Base-by-base conservation (phyloP, 2,888 invertebrate genomes). In the Epiblema foenella region DNA sequence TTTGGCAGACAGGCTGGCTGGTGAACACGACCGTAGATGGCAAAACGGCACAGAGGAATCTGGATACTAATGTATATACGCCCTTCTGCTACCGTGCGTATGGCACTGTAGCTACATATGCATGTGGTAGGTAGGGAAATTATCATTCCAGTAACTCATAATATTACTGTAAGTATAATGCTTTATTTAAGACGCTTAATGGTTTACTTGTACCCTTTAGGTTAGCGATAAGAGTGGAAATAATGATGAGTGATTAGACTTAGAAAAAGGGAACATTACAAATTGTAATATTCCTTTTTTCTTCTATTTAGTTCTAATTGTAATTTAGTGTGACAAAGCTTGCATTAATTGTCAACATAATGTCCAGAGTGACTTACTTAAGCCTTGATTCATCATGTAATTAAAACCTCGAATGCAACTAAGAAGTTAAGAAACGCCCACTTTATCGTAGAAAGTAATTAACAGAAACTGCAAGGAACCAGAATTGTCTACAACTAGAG, bases 1-100 rank as follows among this genome's bases (percentile, higher is more conserved):
- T 42, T 58, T 51, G 68, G 59, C 68, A 75, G 74, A 73, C 74
- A 56, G 56, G 69, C 69, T 73, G 74, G 74, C 74, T 69, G 60
- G 75, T 37, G 33, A 49, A 69, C 65, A 49, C 62, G 20, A 29
- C 10, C 15, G 9, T 24, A 33, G 33, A 37, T 52, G 20, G 15
- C 11, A 4, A 63, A 63, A 63, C 37, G 49, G 4, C 63, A 29
- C 29, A n/a, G 12, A 33, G 0, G 37, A 15, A 52, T 18, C 15
- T 52, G n/a, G 33, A 15, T 20, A 15, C n/a, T 37, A 15, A n/a
- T 52, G 52, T 18, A 37, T 37, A 18, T 63, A 52, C 37, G 51
- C 12, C 33, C 12, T 63, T 52, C 10, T 59, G 39, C 7, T 46
- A n/a, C 15, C 42, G 15, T 46, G n/a, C 24, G 9, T 56, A 15